Evolutionary conservation across 2,888 invertebrate genomes (phyloP).

Genomic region (Arge pagana): DNA sequence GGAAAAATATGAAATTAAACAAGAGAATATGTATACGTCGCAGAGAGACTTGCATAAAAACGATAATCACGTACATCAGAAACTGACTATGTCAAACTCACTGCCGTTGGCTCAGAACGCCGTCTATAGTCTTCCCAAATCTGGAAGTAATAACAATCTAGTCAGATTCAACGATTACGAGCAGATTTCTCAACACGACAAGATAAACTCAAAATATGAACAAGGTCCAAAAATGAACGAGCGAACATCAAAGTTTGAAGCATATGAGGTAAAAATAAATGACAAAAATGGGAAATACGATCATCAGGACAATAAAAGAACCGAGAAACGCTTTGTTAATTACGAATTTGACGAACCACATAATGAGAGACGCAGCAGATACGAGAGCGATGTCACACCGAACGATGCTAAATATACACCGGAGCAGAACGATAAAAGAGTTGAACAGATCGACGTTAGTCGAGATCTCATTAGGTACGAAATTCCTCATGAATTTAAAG

Average conservation of each 20-base stretch:
- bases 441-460: conserved; percentile 32
- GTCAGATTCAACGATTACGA: conserved; percentile 48
- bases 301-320: conserved; percentile 27
- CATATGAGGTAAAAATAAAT: conserved; percentile 11
- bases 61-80: conserved; percentile 48
- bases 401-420: conserved; percentile 35
- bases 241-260: conserved; percentile 14
- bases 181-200: conserved; percentile 33
- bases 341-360: conserved; percentile 46
- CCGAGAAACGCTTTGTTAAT: conserved; percentile 41
- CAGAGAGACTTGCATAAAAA: conserved; percentile 35
- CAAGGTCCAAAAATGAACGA: conserved; percentile 24
- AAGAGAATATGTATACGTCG: conserved; percentile 49
- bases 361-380: conserved; percentile 47
- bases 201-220: conserved; percentile 33
- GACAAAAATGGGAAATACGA: conserved; percentile 13
- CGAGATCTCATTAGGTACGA: conserved; percentile 45
- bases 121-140: conserved; percentile 49
- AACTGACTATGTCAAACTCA: conserved; percentile 53
- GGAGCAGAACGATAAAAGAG: conserved; percentile 34
- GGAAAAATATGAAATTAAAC: conserved; percentile 52
- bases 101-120: conserved; percentile 51
- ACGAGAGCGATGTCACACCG: conserved; percentile 39
- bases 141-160: conserved; percentile 48
- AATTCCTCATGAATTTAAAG: conserved; percentile 56